Evolutionary conservation across 2,113 vertebrate species (phyloP), one percentile per base, ranked within the genome.

Genomic region (Kobus ellipsiprymnus): DNA sequence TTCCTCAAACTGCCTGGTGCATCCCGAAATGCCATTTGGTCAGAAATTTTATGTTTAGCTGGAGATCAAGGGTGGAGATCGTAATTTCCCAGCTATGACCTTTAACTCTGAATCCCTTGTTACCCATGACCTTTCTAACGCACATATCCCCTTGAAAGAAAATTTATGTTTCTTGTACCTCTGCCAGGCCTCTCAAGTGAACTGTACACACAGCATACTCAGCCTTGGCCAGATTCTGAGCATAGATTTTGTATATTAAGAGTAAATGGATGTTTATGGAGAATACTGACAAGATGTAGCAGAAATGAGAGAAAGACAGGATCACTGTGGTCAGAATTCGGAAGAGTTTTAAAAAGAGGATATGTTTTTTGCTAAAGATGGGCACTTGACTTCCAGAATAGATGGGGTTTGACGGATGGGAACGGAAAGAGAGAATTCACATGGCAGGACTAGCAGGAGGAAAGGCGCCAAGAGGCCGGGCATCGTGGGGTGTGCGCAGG

Each of bases 61-160:
- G 90, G 74, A 64, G 57, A 87, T 80, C 64, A 81, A 94, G 82
- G 16, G 62, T 54, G 23, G 44, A 54, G 74, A 92, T 82, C 90
- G 19, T 94, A 90, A 96, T 93, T 90, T 92, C 71, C 95, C 84
- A 92, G 94, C 30, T 90, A 64, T 48, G 91, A 97, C 94, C 92
- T 97, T 95, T 84, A 90, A 14, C 36, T 88, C 62, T 91, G 46
- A 62, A 19, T 87, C 96, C 87, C 95, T 25, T 27, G n/a, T 57
- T 40, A 82, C 54, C 6, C 50, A 59, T 84, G 90, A 93, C 74
- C 81, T 97, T 94, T 96, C 84, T 92, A 85, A 92, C 44, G 48
- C 88, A 30, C 62, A 10, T 57, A 81, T 84, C 89, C 93, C 71
- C 74, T 86, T 57, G 17, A 62, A 94, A 64, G 95, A 90, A 95